Base-by-base conservation (phyloP, 1,140 invertebrate species). In the Pseudoatta argentina region DNA sequence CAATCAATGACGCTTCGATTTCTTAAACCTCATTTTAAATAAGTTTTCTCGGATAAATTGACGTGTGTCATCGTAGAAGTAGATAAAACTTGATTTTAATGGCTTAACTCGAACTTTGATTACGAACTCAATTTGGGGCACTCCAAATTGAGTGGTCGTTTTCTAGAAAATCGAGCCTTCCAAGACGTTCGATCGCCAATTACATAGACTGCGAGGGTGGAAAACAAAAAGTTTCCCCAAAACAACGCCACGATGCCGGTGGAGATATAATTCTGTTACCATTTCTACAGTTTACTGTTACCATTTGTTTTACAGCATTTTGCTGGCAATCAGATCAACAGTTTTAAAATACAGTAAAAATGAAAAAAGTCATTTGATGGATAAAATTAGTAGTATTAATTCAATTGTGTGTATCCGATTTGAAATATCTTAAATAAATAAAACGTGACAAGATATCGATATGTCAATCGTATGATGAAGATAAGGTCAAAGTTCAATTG, bases 161-260 rank as follows among this genome's bases (percentile, higher is more conserved):
- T 83, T 75, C 69, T 39, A 27, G 69, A 51, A 61, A 75, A 83
- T 75, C 44, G 55, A 34, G 55, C 55, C 79, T 73, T 55, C 79
- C 79, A 75, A 75, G 44, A 83, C n/a, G 55, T 73, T 83, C 39
- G 55, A 48, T 83, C 69, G 39, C 27, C 57, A 24, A 18, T 21
- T 39, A 64, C 34, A 39, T 6, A 69, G 8, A 57, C 34, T 44
- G 78, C 39, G 24, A 73, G 55, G 67, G 6, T 72, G 67, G 24
- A 79, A 78, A 75, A 61, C 34, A 75, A 75, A 83, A 83, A 83
- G 79, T 63, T 83, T 63, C 24, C 24, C 4, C 55, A 57, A 83
- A 44, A 61, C 55, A 55, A 83, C 79, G 39, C 39, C 57, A 39
- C 69, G 64, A 51, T 30, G 55, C 39, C 67, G 53, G 18, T 53